These are phyloP conservation scores for Apus apus DNA, from an alignment of 2,113 vertebrate species.

Conservation along the genomic window DNA sequence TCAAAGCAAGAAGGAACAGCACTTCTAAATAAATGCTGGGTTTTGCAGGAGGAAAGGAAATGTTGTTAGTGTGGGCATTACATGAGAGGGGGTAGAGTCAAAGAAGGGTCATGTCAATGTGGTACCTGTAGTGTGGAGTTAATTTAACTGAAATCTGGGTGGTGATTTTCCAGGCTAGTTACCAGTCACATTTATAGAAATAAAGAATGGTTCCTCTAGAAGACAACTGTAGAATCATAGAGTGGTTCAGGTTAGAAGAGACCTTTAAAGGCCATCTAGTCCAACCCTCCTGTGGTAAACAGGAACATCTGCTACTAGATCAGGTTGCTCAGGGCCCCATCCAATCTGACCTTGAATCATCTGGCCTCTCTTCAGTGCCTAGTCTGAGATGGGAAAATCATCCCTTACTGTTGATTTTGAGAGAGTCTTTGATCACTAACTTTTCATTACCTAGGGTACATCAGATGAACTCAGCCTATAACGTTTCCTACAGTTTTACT, in stretches of 20 bases:
- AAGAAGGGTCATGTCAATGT: fast-evolving
- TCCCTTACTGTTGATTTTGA: not conserved
- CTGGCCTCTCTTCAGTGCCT: not conserved
- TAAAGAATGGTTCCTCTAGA: not conserved
- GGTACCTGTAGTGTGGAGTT: not conserved
- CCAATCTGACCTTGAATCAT: not conserved
- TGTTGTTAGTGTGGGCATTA: not conserved
- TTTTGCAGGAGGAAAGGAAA: not conserved
- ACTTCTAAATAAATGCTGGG: not conserved
- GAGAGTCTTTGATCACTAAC: not conserved
- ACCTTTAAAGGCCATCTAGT: too few relatives aligned
- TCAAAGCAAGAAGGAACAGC: not conserved
- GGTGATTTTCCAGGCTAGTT: not conserved
- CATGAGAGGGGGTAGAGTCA: fast-evolving
- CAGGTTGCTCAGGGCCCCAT: too few relatives aligned
- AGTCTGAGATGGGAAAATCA: not conserved
- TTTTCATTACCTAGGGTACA: not conserved
- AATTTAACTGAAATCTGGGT: not conserved
- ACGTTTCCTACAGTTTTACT: not conserved
- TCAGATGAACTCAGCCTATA: not conserved
- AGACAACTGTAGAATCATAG: not conserved
- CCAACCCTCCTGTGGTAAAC: too few relatives aligned
- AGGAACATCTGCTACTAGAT: too few relatives aligned
- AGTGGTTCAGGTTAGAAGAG: too few relatives aligned
- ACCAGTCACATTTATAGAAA: not conserved